Percentiles rank a stretch among this genome's conserved stretches.
These are phyloP conservation scores for Limenitis arthemis DNA, from an alignment of 2,888 invertebrate species.

Conservation along the genomic window DNA sequence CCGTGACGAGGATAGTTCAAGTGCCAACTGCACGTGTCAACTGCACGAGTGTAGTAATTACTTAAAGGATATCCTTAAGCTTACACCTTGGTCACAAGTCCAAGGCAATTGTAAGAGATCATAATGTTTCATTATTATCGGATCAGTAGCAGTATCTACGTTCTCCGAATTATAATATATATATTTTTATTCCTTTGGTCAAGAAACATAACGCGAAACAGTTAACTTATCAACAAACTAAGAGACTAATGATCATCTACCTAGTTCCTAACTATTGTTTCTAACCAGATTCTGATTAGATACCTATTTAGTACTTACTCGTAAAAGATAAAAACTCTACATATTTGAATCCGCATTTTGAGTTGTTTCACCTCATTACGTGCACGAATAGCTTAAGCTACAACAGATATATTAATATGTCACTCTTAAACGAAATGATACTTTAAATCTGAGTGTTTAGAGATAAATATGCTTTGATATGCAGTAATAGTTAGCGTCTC, in stretches of 20 bases:
- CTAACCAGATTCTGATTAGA: conserved; percentile 31
- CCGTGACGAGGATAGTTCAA: too few species aligned
- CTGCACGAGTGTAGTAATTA: too few species aligned
- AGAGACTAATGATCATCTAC: background rate
- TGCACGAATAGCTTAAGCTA: conserved; percentile 48
- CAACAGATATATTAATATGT: conserved; percentile 20
- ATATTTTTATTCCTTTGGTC: too few species aligned
- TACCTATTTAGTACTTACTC: conserved; percentile 27
- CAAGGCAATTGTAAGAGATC: too few species aligned
- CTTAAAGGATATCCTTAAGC: too few species aligned
- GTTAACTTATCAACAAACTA: background rate
- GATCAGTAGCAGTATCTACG: too few species aligned
- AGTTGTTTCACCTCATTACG: conserved; percentile 65
- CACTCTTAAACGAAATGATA: conserved; percentile 17
- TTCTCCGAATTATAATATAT: too few species aligned
- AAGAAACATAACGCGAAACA: too few species aligned
- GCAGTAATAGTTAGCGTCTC: conserved; percentile 27
- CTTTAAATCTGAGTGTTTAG: conserved; percentile 5
- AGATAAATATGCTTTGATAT: conserved; percentile 19
- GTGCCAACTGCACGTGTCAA: too few species aligned
- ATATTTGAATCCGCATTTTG: conserved; percentile 45
- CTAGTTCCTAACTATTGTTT: conserved; percentile 11
- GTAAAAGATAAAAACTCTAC: conserved; percentile 35
- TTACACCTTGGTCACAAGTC: too few species aligned
- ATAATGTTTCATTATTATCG: too few species aligned